A percentile compares a stretch with the other conserved stretches of the same genome.
Conservation (phyloP, 1,140 invertebrate species). For the Aphelenchoides besseyi region DNA sequence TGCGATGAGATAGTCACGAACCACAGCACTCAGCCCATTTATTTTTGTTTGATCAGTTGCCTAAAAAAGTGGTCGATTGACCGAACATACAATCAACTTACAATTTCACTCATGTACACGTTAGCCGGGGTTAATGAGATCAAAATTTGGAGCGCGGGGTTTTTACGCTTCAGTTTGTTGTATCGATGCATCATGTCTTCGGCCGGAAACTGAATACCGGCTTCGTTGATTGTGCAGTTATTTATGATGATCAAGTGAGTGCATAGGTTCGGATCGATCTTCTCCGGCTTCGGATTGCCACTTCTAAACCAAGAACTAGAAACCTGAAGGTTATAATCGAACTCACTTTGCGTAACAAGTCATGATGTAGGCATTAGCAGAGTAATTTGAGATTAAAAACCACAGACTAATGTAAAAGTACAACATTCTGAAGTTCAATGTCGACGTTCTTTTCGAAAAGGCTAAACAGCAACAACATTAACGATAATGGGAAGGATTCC, state of each 20-base stretch:
- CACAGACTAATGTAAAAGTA: no score
- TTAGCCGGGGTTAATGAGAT: slow-evolving; percentile 32
- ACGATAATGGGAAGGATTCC: no score
- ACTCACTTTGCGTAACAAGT: slow-evolving; percentile 21
- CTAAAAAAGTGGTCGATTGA: slow-evolving; percentile 26
- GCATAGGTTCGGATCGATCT: slow-evolving; percentile 34
- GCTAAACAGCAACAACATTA: no score
- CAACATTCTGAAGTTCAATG: no score
- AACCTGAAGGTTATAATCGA: background rate
- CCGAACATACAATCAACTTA: slow-evolving; percentile 18
- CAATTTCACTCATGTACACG: slow-evolving; percentile 32
- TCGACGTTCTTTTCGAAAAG: no score
- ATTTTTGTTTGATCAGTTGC: slow-evolving; percentile 27
- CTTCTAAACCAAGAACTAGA: slow-evolving; percentile 16
- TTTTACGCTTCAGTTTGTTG: slow-evolving; percentile 23
- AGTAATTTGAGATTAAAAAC: background rate
- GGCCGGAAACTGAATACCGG: slow-evolving; percentile 15
- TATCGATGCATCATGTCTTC: slow-evolving; percentile 10
- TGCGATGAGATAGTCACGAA: slow-evolving; percentile 29
- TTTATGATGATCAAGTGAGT: slow-evolving; percentile 38
- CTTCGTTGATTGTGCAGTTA: slow-evolving; percentile 5
- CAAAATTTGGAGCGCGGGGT: slow-evolving; percentile 28
- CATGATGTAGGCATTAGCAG: background rate
- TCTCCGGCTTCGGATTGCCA: slow-evolving; percentile 20
- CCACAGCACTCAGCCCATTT: slow-evolving; percentile 1